These are phyloP conservation scores for Passerculus sandwichensis DNA, from an alignment of 2,797 vertebrate genomes.

Conservation along the genomic window DNA sequence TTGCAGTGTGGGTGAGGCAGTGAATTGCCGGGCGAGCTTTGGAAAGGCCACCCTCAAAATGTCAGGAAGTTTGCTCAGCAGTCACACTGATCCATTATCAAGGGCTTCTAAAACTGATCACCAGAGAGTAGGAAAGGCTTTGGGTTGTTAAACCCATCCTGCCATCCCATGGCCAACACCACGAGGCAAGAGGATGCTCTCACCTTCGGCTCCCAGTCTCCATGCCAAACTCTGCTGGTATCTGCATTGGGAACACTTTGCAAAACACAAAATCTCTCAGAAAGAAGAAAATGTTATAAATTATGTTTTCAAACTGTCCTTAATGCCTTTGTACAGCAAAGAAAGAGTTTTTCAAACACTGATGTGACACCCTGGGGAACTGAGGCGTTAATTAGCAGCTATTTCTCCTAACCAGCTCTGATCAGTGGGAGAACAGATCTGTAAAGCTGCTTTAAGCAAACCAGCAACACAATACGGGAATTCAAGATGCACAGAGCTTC, in stretches of 20 bases:
- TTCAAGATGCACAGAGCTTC: neutral
- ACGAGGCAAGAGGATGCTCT: neutral
- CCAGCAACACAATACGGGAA: neutral
- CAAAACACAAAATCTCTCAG: neutral
- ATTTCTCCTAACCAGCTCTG: neutral
- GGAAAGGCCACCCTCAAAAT: neutral
- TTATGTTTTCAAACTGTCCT: neutral
- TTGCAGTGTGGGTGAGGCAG: neutral
- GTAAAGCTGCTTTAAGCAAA: neutral
- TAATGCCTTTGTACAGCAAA: neutral
- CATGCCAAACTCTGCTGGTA: neutral
- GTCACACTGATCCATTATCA: neutral
- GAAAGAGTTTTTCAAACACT: neutral
- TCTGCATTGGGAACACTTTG: neutral
- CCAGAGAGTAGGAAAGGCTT: neutral
- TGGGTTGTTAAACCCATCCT: neutral
- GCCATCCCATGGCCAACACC: neutral
- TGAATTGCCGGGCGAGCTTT: neutral
- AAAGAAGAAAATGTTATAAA: neutral
- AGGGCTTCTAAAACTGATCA: neutral
- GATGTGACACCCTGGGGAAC: neutral
- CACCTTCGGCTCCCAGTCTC: neutral
- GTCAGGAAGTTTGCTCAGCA: neutral
- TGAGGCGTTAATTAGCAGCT: neutral
- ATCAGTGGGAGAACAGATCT: neutral